Evolutionary conservation across 2,888 invertebrate genomes (phyloP).

Genomic region (Phanerotoma sp.): DNA sequence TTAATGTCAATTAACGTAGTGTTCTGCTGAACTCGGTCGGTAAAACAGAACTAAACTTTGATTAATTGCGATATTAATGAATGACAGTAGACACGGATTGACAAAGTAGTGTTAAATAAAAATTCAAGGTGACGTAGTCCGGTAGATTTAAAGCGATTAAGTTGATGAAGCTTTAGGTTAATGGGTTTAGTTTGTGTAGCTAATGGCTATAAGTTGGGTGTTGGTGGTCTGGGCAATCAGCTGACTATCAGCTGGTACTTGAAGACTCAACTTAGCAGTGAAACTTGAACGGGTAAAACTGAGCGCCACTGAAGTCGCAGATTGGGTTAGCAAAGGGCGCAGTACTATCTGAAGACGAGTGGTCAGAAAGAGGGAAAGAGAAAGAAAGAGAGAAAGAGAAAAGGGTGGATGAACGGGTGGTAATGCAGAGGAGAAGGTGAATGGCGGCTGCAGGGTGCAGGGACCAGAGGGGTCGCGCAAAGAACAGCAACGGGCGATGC

Average conservation of each 20-base stretch:
- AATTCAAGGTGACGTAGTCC: too few species aligned
- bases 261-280: background rate
- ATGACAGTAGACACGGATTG: too few species aligned
- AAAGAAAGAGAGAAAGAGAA: slow-evolving; percentile 29
- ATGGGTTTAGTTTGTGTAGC: slow-evolving; percentile 47
- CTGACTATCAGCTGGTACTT: slow-evolving; percentile 51
- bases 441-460: too few species aligned
- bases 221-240: slow-evolving; percentile 43
- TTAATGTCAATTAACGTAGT: too few species aligned
- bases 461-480: too few species aligned
- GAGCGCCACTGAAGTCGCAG: slow-evolving; percentile 40
- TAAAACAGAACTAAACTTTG: too few species aligned
- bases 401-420: slow-evolving; percentile 40
- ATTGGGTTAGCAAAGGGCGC: slow-evolving; percentile 46
- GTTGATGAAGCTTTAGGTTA: slow-evolving; percentile 39
- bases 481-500: too few species aligned
- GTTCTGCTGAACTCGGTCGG: too few species aligned
- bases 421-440: too few species aligned
- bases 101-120: too few species aligned
- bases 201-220: slow-evolving; percentile 34
- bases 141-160: background rate
- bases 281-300: background rate
- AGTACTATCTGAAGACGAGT: slow-evolving; percentile 24
- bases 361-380: slow-evolving; percentile 28
- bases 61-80: too few species aligned